Evolutionary conservation across 1,140 invertebrate genomes (phyloP).

Genomic region (Brachionus sp.): DNA sequence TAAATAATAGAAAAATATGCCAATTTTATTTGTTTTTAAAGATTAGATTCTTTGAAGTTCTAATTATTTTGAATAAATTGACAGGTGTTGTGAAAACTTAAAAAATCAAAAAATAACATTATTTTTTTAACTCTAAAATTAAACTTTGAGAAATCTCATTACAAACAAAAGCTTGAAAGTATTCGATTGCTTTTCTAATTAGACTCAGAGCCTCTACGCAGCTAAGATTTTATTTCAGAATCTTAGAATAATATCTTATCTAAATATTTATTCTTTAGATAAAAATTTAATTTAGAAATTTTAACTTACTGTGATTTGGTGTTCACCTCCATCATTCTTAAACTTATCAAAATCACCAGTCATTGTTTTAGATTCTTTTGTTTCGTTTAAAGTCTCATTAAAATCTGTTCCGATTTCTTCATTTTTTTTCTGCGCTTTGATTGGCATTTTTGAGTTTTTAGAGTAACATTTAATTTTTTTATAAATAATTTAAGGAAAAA

Average conservation of each 20-base stretch:
- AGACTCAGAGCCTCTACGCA: not conserved
- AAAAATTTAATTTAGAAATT: not conserved
- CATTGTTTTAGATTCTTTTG: not conserved
- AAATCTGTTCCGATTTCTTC: not conserved
- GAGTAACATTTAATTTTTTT: not conserved
- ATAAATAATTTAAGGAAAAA: not conserved
- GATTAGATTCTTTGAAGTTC: not conserved
- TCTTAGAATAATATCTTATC: not conserved
- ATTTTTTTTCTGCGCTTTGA: conserved; percentile 22
- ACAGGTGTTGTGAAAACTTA: not conserved
- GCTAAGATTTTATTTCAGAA: not conserved
- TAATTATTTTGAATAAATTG: not conserved
- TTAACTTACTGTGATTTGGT: conserved; percentile 39
- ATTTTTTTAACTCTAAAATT: not conserved
- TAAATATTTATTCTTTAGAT: not conserved
- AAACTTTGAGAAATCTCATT: not conserved
- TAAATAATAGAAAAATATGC: not conserved
- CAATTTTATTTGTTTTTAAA: not conserved
- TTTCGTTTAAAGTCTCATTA: not conserved
- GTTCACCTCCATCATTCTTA: conserved; percentile 8
- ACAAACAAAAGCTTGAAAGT: not conserved
- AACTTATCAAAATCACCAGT: not conserved
- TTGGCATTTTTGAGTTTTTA: conserved; percentile 4
- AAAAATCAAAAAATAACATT: not conserved
- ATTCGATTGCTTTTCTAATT: not conserved